Conservation (phyloP, 2,888 invertebrate genomes). For the Orchesella flavescens region DNA sequence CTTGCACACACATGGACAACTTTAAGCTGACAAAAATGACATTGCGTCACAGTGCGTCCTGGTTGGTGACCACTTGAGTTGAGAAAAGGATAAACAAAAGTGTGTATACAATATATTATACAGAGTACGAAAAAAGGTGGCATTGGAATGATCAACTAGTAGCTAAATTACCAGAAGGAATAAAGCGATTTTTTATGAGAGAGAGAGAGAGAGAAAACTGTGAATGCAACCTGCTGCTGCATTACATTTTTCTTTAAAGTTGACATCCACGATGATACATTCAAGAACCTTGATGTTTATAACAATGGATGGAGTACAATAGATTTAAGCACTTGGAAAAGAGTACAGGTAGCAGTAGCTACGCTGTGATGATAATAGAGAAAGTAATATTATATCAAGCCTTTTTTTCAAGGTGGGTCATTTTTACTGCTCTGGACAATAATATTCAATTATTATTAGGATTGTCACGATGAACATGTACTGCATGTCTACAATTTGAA, state of each 20-base stretch:
- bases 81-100: not conserved
- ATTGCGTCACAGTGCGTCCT: conserved; percentile 24
- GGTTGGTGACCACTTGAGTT: conserved; percentile 23
- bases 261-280: conserved; percentile 19
- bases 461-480: conserved; percentile 55
- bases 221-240: conserved; percentile 15
- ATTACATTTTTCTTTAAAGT: conserved; percentile 26
- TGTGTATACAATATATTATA: not conserved
- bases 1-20: not conserved
- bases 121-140: conserved; percentile 23
- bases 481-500: conserved; percentile 30
- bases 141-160: conserved; percentile 56
- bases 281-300: conserved; percentile 8
- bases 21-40: conserved; percentile 42
- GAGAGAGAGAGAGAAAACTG: too few species aligned
- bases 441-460: conserved; percentile 54
- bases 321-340: not conserved
- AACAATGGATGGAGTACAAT: not conserved
- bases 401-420: conserved; percentile 54
- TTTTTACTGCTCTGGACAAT: conserved; percentile 31
- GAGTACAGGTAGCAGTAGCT: conserved; percentile 14
- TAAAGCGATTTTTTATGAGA: conserved; percentile 37
- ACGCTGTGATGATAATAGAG: not conserved
- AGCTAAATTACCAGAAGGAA: conserved; percentile 38
- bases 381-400: conserved; percentile 17